Conservation (phyloP, 2,888 invertebrate species). For the Laspeyria flexula region DNA sequence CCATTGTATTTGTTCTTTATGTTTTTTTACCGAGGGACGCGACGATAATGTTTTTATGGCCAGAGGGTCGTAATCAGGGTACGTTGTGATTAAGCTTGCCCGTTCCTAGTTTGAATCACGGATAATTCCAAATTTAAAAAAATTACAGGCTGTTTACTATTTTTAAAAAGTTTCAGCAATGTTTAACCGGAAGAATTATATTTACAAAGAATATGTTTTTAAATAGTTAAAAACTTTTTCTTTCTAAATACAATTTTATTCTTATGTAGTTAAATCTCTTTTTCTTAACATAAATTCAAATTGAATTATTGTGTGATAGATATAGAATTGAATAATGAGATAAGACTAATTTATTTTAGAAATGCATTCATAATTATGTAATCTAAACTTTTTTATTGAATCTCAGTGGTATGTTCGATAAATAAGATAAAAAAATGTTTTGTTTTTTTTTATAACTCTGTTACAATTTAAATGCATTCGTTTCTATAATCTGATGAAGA, state of each 20-base stretch:
- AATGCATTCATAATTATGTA: not conserved
- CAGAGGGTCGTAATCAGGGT: conserved; percentile 82
- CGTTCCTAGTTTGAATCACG: conserved; percentile 48
- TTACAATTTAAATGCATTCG: conserved; percentile 45
- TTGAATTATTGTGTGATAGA: too few species aligned
- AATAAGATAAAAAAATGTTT: conserved; percentile 14
- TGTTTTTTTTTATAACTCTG: conserved; percentile 19
- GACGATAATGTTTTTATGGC: conserved; percentile 86
- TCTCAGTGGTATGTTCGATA: conserved; percentile 1
- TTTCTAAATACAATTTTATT: too few species aligned
- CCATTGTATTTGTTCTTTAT: conserved; percentile 84
- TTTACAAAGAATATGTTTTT: not conserved
- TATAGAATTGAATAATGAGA: too few species aligned
- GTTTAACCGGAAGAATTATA: not conserved
- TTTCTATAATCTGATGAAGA: conserved; percentile 36
- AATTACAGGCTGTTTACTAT: not conserved
- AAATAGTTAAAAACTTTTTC: too few species aligned
- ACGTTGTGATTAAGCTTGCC: conserved; percentile 80
- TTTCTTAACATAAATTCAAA: too few species aligned
- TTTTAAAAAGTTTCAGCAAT: not conserved
- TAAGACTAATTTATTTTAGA: not conserved
- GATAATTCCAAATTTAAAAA: not conserved
- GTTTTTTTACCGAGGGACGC: conserved; percentile 82
- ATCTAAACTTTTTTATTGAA: conserved; percentile 1
- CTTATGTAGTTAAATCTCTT: too few species aligned